phyloP scores from a whole-genome alignment of 2,888 invertebrate genomes.

The Stenolophus ochropezus region DNA sequence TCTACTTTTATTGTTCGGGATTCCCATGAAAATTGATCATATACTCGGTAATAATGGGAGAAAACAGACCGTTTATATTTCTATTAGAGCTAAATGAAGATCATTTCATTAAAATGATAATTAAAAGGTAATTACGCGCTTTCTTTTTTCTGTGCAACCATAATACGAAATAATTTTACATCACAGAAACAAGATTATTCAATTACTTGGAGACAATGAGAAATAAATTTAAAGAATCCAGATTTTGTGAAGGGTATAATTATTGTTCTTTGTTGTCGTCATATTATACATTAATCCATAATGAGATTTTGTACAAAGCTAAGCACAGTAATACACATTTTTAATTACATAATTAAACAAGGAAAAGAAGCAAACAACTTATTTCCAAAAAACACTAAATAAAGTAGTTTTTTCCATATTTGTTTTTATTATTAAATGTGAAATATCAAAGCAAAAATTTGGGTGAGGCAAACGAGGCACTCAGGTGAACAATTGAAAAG shows the following conservation, averaged over 20 bases:
- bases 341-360: no score
- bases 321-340: no score
- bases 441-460: no score
- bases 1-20: neutral
- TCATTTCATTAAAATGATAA: neutral
- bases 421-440: no score
- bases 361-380: no score
- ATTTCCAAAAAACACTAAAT: no score
- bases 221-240: neutral
- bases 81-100: neutral
- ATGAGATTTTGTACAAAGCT: neutral
- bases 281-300: neutral
- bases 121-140: neutral
- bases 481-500: no score
- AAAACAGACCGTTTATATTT: neutral
- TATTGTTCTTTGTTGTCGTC: no score
- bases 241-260: no score
- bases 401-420: no score
- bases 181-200: neutral
- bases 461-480: no score
- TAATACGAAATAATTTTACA: neutral
- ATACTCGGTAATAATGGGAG: neutral
- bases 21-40: neutral
- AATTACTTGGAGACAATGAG: neutral
- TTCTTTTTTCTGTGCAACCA: neutral